Evolutionary conservation across 2,797 vertebrate species (phyloP).

Genomic region (Paratrypauchen microcephalus): DNA sequence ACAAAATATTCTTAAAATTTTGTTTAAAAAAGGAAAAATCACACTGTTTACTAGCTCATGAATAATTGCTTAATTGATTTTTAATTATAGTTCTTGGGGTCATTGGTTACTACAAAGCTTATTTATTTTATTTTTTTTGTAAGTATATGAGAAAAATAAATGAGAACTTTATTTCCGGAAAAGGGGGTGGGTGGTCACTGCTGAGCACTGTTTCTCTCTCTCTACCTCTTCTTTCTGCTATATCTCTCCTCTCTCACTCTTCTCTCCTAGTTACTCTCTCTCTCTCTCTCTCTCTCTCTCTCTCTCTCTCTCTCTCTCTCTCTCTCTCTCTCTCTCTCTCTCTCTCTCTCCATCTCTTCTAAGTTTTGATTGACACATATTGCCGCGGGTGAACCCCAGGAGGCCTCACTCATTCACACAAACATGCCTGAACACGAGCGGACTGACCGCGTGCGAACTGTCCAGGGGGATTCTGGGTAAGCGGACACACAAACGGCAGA

Average conservation of each 20-base stretch:
- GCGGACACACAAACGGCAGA: neutral
- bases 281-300: neutral
- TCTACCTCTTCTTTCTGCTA: neutral
- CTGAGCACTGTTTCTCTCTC: neutral
- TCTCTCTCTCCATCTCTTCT: neutral
- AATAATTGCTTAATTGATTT: no score
- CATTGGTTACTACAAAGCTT: no score
- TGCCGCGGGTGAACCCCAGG: slow-evolving; percentile 1
- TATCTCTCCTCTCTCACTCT: neutral
- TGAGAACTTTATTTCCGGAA: no score
- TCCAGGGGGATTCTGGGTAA: slow-evolving; percentile 4
- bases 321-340: neutral
- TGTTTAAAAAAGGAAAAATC: no score
- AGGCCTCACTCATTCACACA: neutral
- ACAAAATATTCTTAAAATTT: no score
- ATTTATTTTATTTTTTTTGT: no score
- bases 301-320: neutral
- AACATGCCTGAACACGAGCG: neutral
- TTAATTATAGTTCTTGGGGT: no score
- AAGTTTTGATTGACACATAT: neutral
- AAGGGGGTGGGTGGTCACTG: no score
- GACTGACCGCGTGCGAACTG: neutral
- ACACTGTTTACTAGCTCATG: no score
- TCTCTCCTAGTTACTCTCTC: neutral
- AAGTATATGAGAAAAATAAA: no score